Base-by-base conservation (phyloP, 1,140 invertebrate genomes). In the Araneus ventricosus region DNA sequence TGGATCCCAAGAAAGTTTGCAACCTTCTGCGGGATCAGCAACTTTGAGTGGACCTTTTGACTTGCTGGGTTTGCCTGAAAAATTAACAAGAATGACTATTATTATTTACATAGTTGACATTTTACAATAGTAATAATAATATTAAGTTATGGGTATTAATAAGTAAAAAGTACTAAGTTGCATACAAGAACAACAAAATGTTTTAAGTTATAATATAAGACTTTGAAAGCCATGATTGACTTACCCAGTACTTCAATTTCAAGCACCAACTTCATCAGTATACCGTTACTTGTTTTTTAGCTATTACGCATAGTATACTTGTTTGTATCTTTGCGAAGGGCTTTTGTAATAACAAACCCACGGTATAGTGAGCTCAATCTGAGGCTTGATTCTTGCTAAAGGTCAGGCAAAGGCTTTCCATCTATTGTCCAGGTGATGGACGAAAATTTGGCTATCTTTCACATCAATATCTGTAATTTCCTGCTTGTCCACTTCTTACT, bases 271-370 rank as follows among this genome's bases (percentile, higher is more conserved):
- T 94, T 97, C 97, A 95, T 99, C 99, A 95, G 99, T 97, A n/a
- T n/a, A 7, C 99, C 99, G 82, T 98, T 98, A 95, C 97, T 97
- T 95, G n/a, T n/a, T 99, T 99, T 94, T 97, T 97, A 3, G 99
- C 98, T 88, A 97, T 98, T 90, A 99, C n/a, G n/a, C n/a, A n/a
- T 98, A 0, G 97, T 97, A 94, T 99, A 99, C 95, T 97, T 98
- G 37, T 99, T 99, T 93, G 97, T 97, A 94, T 99, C 97, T 17
- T 95, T 95, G 39, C 98, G 96, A 95, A 98, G 97, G 5, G 97
- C 97, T 95, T 97, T 97, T 94, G 98, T 96, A 84, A 99, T 97
- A 94, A 98, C 97, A 95, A 99, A 97, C 95, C n/a, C n/a, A 98
- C 98, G 0, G 98, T 98, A 4, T 45, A 67, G 34, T 94, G 30